These are phyloP conservation scores for Platanista minor DNA, from an alignment of 2,113 vertebrate species.

Conservation along the genomic window DNA sequence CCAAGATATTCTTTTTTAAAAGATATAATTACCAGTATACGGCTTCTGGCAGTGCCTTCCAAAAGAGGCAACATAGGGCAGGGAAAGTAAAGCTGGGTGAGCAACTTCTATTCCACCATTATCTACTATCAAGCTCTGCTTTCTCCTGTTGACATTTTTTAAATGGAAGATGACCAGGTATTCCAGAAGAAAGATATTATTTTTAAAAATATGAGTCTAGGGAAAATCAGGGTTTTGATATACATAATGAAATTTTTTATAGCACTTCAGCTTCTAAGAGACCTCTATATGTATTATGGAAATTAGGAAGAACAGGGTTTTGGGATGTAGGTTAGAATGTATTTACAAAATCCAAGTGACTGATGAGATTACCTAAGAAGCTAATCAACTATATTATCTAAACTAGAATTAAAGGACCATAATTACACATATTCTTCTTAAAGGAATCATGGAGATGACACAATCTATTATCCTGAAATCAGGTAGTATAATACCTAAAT, in stretches of 20 bases:
- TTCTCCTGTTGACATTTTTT: background rate
- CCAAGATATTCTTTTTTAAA: background rate
- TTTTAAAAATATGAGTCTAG: background rate
- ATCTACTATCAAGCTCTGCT: background rate
- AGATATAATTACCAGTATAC: background rate
- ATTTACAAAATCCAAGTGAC: background rate
- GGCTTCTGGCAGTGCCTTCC: background rate
- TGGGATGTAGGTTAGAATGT: background rate
- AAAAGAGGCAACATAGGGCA: background rate
- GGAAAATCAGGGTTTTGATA: background rate
- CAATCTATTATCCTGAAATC: background rate
- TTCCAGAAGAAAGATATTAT: background rate
- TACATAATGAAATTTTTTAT: background rate
- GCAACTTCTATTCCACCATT: background rate
- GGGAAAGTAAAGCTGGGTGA: background rate
- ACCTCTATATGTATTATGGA: background rate
- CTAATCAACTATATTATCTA: background rate
- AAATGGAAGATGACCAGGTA: background rate
- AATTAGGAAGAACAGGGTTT: constrained; percentile 1
- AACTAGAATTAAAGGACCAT: background rate
- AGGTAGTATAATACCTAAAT: background rate
- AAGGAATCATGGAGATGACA: background rate
- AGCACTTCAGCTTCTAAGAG: background rate
- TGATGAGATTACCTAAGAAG: background rate
- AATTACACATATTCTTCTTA: background rate